These are phyloP conservation scores for Nematopogon swammerdamellus DNA, from an alignment of 2,888 invertebrate genomes.

Conservation along the genomic window DNA sequence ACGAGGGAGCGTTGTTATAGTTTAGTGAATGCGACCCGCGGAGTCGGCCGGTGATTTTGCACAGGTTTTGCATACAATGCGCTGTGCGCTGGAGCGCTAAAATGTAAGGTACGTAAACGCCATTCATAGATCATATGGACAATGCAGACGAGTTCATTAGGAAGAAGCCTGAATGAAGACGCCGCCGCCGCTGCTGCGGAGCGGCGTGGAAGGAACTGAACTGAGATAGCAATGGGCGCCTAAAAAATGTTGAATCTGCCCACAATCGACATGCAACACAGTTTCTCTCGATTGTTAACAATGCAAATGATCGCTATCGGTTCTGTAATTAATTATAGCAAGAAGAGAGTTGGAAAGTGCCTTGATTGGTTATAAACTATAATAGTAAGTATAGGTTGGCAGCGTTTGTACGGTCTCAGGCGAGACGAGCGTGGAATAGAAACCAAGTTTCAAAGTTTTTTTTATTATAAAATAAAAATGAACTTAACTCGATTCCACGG, in stretches of 20 bases:
- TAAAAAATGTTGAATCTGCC: neutral
- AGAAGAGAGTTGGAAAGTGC: neutral
- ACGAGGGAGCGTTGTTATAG: constrained; percentile 16
- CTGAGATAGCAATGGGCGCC: neutral
- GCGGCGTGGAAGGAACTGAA: neutral
- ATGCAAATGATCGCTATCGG: neutral
- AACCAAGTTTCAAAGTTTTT: neutral
- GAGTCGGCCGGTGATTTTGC: neutral
- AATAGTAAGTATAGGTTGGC: neutral
- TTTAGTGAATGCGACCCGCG: constrained; percentile 2
- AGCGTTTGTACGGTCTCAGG: neutral
- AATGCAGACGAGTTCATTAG: neutral
- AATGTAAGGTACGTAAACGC: neutral
- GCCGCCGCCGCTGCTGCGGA: too few relatives aligned
- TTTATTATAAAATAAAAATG: neutral
- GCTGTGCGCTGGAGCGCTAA: neutral
- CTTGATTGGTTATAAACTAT: neutral
- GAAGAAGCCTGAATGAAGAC: neutral
- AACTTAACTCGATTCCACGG: neutral
- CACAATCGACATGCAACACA: neutral
- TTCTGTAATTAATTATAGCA: neutral
- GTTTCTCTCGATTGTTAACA: neutral
- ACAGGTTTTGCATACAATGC: neutral
- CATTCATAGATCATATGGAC: neutral
- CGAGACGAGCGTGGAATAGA: neutral